These are phyloP conservation scores for Cyprinodon tularosa DNA, from an alignment of 2,113 vertebrate genomes.

Conservation along the genomic window DNA sequence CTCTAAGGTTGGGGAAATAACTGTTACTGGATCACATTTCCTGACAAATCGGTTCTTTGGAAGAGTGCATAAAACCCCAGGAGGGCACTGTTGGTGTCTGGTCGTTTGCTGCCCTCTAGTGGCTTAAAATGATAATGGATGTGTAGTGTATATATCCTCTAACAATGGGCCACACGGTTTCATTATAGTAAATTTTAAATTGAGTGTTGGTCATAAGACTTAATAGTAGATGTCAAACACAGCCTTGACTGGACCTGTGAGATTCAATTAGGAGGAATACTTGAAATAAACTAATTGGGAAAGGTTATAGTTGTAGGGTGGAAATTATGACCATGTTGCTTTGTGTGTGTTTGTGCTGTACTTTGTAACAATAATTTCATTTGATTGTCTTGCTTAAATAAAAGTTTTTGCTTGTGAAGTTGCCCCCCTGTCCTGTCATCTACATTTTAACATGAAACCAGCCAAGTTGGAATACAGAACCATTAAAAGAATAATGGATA, in stretches of 20 bases:
- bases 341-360: constrained; percentile 1
- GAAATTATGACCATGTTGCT: background rate
- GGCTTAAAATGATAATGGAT: background rate
- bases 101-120: constrained; percentile 56
- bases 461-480: too few species aligned
- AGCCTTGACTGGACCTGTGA: background rate
- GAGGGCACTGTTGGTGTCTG: background rate
- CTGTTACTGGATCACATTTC: background rate
- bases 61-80: background rate
- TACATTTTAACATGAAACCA: background rate
- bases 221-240: background rate
- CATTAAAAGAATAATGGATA: too few species aligned
- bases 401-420: background rate
- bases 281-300: constrained; percentile 51
- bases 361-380: constrained; percentile 3
- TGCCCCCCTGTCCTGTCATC: background rate
- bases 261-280: constrained; percentile 12
- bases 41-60: too few species aligned
- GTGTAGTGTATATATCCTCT: background rate
- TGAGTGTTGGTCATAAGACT: too few species aligned
- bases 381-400: constrained; percentile 16
- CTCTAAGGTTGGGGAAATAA: background rate
- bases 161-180: constrained; percentile 13
- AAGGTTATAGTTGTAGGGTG: background rate
- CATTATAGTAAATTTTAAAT: background rate